Evolutionary conservation across 37 sponge, comb jelly and placozoan species (phyloP).

Genomic region (Chondrosia reniformis): DNA sequence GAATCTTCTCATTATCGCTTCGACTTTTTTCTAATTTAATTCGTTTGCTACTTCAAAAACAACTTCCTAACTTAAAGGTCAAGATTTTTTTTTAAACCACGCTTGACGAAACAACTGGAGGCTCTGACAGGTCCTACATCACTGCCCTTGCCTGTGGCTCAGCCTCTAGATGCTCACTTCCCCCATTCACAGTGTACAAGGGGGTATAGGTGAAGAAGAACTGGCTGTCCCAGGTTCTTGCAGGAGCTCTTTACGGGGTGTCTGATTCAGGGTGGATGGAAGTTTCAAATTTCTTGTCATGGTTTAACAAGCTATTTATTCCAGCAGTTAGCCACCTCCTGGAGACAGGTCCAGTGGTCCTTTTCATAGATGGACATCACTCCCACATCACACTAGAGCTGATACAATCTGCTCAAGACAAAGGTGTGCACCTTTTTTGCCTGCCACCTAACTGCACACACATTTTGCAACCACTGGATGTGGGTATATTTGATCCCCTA

Average conservation of each 20-base stretch:
- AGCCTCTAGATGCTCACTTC: slow-evolving; percentile 3
- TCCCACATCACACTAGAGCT: slow-evolving; percentile 4
- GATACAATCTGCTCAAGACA: background rate
- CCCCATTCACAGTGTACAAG: slow-evolving; percentile 11
- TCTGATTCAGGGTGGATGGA: slow-evolving; percentile 11
- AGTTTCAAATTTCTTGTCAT: background rate
- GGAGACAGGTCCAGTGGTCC: slow-evolving; percentile 10
- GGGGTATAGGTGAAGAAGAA: background rate
- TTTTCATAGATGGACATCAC: slow-evolving; percentile 3
- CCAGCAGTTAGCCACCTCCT: background rate
- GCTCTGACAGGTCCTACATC: slow-evolving; percentile 15
- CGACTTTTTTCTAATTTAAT: too few relatives aligned
- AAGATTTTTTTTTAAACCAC: too few relatives aligned
- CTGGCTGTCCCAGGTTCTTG: background rate
- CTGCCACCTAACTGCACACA: slow-evolving; percentile 1
- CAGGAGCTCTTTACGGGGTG: background rate
- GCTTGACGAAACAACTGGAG: slow-evolving; percentile 12
- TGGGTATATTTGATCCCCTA: background rate
- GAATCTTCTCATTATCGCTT: too few relatives aligned
- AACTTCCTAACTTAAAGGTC: too few relatives aligned
- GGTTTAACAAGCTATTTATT: slow-evolving; percentile 7
- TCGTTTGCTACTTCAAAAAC: too few relatives aligned
- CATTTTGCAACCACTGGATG: slow-evolving; percentile 7
- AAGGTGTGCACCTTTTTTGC: slow-evolving; percentile 3
- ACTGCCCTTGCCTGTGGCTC: slow-evolving; percentile 1